Base-by-base conservation (phyloP, 2,797 vertebrate species). In the Aphelocoma californica region DNA sequence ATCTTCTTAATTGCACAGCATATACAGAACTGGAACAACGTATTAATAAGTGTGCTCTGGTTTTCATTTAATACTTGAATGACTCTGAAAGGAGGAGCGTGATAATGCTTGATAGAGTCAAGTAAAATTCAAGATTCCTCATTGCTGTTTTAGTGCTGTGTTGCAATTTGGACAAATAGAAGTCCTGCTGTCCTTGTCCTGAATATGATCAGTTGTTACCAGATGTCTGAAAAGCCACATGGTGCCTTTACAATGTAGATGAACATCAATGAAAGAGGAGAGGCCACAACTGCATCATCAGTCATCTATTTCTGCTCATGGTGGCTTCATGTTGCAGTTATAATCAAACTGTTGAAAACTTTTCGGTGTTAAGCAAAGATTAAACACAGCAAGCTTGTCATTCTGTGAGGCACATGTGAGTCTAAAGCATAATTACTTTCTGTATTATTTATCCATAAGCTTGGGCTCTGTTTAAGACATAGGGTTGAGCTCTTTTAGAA, bases 21-120 rank as follows among this genome's bases (percentile, higher is more conserved):
- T 32, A 81, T 48, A 88, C 36, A 93, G 79, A 91, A 65, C 36
- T 56, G 32, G 60, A 93, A 92, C 66, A 92, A 84, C 32, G 28
- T 72, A 50, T 84, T 86, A 61, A 86, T 93, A 92, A 92, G 58
- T 51, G 45, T 8, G 14, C 25, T 92, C 42, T 92, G 57, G 38
- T 92, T 91, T 96, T 86, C 91, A 91, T 88, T 95, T 94, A 93
- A 86, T 85, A 81, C 44, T 54, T 81, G 62, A 88, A 86, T 80
- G 80, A 72, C 53, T 36, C 73, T 86, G 85, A 82, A 93, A 88
- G 48, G 21, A 69, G 26, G 14, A 77, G 20, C 7, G 12, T 81
- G 62, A 80, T 82, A 86, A 80, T 83, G 60, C 40, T 88, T 2
- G 0, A 60, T n/a, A 90, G 36, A 88, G 28, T 75, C 66, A 92